phyloP scores from a whole-genome alignment of 2,797 vertebrate species.

The Acestrorhynchus altus region DNA sequence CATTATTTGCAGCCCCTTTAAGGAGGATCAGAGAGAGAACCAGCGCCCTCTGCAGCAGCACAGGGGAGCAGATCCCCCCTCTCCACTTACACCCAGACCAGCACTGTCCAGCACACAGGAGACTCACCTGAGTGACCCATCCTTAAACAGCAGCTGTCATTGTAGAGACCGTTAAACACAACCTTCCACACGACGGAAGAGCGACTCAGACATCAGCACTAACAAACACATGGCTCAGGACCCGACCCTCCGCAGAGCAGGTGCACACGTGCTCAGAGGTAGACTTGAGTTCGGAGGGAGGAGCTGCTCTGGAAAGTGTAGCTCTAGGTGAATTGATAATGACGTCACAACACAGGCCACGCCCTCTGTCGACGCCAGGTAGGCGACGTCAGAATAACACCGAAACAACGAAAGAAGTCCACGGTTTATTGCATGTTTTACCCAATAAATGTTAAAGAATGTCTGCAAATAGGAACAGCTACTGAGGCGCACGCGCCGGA shows the following conservation, averaged over 20 bases:
- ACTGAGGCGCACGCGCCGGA: no score
- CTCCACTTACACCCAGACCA: background rate
- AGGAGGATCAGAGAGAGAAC: no score
- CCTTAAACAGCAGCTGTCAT: conserved; percentile 2
- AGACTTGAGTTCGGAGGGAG: background rate
- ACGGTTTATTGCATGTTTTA: no score
- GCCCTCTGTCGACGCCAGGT: background rate
- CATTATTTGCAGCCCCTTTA: no score
- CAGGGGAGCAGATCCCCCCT: no score
- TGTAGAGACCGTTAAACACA: background rate
- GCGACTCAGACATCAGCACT: background rate
- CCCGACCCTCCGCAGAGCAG: background rate
- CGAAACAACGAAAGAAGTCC: no score
- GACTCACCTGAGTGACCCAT: conserved; percentile 50
- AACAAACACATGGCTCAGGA: background rate
- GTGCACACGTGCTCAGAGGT: background rate
- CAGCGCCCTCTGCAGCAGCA: no score
- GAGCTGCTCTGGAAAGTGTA: background rate
- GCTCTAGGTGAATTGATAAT: background rate
- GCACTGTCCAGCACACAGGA: background rate
- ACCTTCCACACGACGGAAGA: background rate
- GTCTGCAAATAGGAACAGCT: no score
- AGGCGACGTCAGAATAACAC: no score
- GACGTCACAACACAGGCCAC: background rate
- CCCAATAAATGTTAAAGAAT: no score